These are phyloP conservation scores for Euura lappo DNA, from an alignment of 1,140 invertebrate genomes.

Conservation along the genomic window DNA sequence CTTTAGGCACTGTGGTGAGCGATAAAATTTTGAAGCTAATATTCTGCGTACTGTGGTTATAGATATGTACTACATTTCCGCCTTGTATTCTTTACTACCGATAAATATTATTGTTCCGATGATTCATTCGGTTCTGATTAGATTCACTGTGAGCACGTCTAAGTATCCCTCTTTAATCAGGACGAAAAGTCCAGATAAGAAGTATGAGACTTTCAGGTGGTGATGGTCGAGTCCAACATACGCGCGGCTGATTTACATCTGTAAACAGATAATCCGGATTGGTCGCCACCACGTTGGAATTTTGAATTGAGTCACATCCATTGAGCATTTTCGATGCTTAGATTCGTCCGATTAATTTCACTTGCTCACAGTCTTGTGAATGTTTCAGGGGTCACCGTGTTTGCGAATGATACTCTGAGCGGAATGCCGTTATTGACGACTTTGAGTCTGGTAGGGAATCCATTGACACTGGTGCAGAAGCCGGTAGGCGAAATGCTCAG, in stretches of 20 bases:
- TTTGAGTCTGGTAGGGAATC: conserved; percentile 46
- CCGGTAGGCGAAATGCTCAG: conserved; percentile 40
- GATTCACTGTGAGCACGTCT: not conserved
- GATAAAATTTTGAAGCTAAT: too few relatives aligned
- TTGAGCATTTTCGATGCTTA: not conserved
- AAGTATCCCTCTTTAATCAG: too few relatives aligned
- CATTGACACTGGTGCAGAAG: conserved; percentile 42
- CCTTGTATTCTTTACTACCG: not conserved
- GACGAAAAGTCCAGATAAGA: too few relatives aligned
- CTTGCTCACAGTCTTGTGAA: not conserved
- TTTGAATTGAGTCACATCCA: not conserved
- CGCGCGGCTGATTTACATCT: not conserved
- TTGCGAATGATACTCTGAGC: conserved; percentile 36
- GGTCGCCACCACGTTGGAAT: not conserved
- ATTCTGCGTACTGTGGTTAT: too few relatives aligned
- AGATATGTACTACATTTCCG: too few relatives aligned
- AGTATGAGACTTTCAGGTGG: not conserved
- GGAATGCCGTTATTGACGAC: conserved; percentile 39
- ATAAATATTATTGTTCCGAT: not conserved
- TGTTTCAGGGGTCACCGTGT: conserved; percentile 35
- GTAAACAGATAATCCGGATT: not conserved
- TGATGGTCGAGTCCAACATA: not conserved
- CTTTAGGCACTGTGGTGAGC: conserved; percentile 46
- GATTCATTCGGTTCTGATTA: not conserved
- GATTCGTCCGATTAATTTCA: not conserved